Percentiles rank a stretch among this genome's conserved stretches.
Conservation (phyloP, 2,888 invertebrate genomes). For the Palloptera scutellata region DNA sequence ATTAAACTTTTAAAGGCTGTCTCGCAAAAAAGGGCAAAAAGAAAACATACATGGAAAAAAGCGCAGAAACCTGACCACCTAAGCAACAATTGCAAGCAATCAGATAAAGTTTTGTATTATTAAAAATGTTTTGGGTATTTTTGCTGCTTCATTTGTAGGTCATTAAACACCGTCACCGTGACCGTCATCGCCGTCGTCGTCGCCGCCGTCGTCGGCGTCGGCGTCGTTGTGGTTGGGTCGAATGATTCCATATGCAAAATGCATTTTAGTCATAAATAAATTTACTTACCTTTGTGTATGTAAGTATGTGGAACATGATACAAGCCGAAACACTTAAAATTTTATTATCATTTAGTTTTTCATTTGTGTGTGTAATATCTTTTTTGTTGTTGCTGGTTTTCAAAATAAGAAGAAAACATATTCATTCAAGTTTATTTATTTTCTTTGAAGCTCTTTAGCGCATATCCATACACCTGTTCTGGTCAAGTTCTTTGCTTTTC, state of each 20-base stretch:
- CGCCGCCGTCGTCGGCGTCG: too few species aligned
- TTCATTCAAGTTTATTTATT: too few species aligned
- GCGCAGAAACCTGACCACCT: not conserved
- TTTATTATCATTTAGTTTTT: not conserved
- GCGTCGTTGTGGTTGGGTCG: too few species aligned
- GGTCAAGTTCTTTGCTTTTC: too few species aligned
- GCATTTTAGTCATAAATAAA: slow-evolving; percentile 15
- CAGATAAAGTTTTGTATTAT: not conserved
- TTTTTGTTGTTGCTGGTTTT: too few species aligned
- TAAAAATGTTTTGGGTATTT: not conserved
- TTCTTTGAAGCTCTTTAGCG: too few species aligned
- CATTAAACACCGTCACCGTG: slow-evolving; percentile 18
- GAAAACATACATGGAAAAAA: not conserved
- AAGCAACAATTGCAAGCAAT: not conserved
- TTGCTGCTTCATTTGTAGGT: slow-evolving; percentile 19
- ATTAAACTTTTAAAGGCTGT: slow-evolving; percentile 16
- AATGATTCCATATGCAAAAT: slow-evolving; percentile 19
- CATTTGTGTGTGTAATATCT: not conserved
- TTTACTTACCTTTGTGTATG: too few species aligned
- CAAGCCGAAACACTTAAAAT: too few species aligned
- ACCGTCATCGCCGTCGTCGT: too few species aligned
- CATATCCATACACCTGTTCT: too few species aligned
- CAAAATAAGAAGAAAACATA: too few species aligned
- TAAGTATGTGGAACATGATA: too few species aligned
- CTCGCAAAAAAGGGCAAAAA: not conserved